A percentile compares a stretch with the other conserved stretches of the same genome.
Evolutionary conservation across 2,113 vertebrate genomes (phyloP).

Genomic region (Sinocyclocheilus anophthalmus): DNA sequence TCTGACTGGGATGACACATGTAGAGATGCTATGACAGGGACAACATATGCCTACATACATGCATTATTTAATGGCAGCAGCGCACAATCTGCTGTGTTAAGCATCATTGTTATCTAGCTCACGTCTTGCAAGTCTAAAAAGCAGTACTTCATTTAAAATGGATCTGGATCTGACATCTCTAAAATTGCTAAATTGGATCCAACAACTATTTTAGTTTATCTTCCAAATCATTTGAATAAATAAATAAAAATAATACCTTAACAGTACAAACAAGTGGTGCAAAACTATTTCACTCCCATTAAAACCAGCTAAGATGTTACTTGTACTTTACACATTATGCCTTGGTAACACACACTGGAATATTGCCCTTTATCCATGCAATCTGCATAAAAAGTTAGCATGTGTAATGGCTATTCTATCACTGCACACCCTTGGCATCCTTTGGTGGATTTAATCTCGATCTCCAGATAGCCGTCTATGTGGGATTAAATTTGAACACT

Average conservation of each 20-base stretch:
- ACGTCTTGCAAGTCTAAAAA: neutral
- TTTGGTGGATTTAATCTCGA: conserved; percentile 55
- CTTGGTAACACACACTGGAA: neutral
- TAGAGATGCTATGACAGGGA: neutral
- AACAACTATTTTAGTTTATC: too few species aligned
- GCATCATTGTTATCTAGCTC: neutral
- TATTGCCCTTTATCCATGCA: neutral
- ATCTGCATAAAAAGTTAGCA: neutral
- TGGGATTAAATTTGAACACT: conserved; percentile 23
- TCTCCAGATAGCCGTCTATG: conserved; percentile 60
- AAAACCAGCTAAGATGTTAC: too few species aligned
- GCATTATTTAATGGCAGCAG: conserved; percentile 17
- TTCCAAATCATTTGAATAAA: too few species aligned
- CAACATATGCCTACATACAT: conserved; percentile 18
- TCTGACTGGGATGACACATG: neutral
- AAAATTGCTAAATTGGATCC: too few species aligned
- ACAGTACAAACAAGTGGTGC: too few species aligned
- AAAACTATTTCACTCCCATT: too few species aligned
- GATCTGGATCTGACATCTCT: neutral
- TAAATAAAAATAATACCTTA: too few species aligned
- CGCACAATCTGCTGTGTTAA: neutral
- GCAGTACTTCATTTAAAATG: neutral
- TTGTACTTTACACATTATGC: neutral
- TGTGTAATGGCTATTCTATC: neutral
- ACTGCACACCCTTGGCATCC: neutral